Percentiles rank a stretch among this genome's conserved stretches.
Conservation (phyloP, 2,888 invertebrate species). For the Philopedon plagiatum region DNA sequence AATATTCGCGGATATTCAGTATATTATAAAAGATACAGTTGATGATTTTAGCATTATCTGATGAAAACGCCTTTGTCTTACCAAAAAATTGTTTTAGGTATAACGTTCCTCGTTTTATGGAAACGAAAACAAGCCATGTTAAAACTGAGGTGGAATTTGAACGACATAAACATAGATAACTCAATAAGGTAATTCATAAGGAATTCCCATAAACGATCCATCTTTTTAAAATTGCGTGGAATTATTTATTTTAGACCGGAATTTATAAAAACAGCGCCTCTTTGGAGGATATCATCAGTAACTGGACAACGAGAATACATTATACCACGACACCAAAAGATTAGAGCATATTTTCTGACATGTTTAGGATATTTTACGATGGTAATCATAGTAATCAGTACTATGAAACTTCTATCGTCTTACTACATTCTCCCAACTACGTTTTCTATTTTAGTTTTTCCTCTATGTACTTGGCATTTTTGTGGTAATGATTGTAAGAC, state of each 20-base stretch:
- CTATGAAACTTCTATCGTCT: not conserved
- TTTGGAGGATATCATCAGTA: conserved; percentile 35
- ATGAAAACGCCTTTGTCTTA: no score
- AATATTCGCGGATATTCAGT: no score
- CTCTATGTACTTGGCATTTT: conserved; percentile 21
- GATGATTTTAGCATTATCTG: no score
- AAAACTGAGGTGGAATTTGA: conserved; percentile 57
- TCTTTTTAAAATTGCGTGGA: not conserved
- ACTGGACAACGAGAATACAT: conserved; percentile 36
- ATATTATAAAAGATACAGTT: no score
- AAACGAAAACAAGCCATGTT: conserved; percentile 54
- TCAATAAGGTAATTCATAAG: conserved; percentile 18
- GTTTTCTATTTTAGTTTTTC: conserved; percentile 28
- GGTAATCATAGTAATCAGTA: not conserved
- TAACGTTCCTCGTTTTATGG: conserved; percentile 55
- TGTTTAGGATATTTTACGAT: not conserved
- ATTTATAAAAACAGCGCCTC: conserved; percentile 32
- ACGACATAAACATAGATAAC: conserved; percentile 4
- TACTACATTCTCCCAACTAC: no score
- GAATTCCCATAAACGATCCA: no score
- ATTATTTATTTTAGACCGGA: not conserved
- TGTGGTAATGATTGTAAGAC: conserved; percentile 29
- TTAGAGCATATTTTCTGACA: not conserved
- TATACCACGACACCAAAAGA: conserved; percentile 9
- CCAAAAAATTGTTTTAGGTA: not conserved